Percentiles rank a stretch among this genome's conserved stretches.
phyloP scores from a whole-genome alignment of 2,113 vertebrate genomes.

The Rhodinocichla rosea region DNA sequence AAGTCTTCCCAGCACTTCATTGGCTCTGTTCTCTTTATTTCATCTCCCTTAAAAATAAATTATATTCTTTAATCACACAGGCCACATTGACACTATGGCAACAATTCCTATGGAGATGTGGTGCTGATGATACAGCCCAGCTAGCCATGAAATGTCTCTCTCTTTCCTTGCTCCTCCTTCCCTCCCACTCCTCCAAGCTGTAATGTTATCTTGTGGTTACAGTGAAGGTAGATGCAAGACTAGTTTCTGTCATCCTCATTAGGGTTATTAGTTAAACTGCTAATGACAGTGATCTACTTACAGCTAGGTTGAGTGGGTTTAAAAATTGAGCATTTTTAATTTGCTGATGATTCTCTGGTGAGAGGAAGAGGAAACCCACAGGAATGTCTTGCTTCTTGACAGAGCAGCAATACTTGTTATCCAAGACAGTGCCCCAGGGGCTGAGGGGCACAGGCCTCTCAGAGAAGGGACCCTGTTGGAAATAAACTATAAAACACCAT shows the following conservation, averaged over 20 bases:
- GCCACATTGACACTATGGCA: not conserved
- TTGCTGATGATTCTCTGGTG: conserved; percentile 31
- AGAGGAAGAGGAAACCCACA: not conserved
- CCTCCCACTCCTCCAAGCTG: not conserved
- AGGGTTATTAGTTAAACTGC: not conserved
- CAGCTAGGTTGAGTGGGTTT: not conserved
- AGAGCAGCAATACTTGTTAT: not conserved
- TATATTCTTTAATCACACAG: not conserved
- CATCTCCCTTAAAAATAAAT: not conserved
- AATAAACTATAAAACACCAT: not conserved
- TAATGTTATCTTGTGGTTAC: not conserved
- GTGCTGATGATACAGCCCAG: not conserved
- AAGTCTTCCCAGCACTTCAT: not conserved
- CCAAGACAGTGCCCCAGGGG: not conserved
- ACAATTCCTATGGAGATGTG: conserved; percentile 39
- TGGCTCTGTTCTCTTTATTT: not conserved
- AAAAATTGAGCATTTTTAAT: not conserved
- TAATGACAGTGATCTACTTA: not conserved
- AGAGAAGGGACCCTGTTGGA: not conserved
- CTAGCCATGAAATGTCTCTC: not conserved
- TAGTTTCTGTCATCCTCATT: not conserved
- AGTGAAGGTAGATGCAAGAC: not conserved
- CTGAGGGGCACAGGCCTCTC: not conserved
- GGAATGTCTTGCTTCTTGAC: not conserved
- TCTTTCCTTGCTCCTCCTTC: not conserved